Evolutionary conservation across 2,888 invertebrate species (phyloP).

Genomic region (Laothoe populi): DNA sequence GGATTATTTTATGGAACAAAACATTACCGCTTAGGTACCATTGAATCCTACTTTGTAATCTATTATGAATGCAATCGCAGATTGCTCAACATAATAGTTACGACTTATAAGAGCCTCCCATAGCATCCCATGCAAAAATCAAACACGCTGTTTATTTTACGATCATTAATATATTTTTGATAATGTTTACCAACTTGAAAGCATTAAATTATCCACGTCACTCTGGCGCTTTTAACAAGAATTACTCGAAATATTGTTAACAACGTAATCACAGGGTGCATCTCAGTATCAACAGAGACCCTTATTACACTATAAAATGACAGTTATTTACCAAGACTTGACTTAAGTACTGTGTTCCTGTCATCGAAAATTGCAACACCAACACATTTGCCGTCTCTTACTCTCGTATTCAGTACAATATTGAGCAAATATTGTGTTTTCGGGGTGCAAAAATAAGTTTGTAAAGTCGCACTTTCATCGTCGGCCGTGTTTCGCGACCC

Average conservation of each 20-base stretch:
- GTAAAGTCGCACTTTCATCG: not conserved
- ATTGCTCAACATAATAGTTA: no score
- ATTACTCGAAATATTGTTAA: slow-evolving; percentile 11
- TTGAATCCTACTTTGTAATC: no score
- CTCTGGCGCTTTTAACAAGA: not conserved
- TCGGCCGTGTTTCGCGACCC: slow-evolving; percentile 5
- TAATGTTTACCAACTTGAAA: not conserved
- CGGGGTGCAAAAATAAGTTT: slow-evolving; percentile 6
- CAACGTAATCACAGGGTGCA: slow-evolving; percentile 11
- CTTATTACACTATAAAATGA: slow-evolving; percentile 15
- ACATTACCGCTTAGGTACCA: no score
- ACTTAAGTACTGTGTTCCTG: slow-evolving; percentile 20
- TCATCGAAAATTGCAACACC: not conserved
- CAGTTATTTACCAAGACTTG: slow-evolving; percentile 11
- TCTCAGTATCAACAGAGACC: slow-evolving; percentile 11
- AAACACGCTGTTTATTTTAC: not conserved
- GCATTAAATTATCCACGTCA: not conserved
- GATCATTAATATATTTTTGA: not conserved
- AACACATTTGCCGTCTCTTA: not conserved
- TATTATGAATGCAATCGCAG: no score
- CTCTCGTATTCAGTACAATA: not conserved
- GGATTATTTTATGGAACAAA: no score
- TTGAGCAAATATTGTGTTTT: no score
- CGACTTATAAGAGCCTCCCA: no score
- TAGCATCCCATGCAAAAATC: no score